phyloP scores from a whole-genome alignment of 2,888 invertebrate species.

The Oxyteleia sp. region DNA sequence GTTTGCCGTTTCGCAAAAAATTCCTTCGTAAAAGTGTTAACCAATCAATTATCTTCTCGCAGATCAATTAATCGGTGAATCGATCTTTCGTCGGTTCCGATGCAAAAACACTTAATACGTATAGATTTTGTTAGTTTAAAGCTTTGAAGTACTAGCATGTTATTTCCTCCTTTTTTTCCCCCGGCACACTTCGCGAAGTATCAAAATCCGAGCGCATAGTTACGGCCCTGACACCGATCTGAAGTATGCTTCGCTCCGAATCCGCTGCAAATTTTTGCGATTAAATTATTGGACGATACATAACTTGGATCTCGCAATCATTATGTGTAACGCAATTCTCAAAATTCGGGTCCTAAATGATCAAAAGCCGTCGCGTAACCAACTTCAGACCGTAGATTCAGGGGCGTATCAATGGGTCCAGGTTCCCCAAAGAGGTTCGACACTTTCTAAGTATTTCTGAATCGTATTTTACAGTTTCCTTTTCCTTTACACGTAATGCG shows the following conservation, averaged over 20 bases:
- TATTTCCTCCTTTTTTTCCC: conserved; percentile 2
- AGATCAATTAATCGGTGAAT: conserved; percentile 11
- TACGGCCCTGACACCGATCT: conserved; percentile 11
- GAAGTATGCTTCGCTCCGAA: conserved; percentile 18
- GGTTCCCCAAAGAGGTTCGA: conserved; percentile 45
- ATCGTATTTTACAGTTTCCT: conserved; percentile 45
- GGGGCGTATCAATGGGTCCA: conserved; percentile 19
- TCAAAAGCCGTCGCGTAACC: background rate
- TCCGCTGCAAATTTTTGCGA: background rate
- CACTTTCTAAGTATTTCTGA: conserved; percentile 35
- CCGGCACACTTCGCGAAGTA: conserved; percentile 50
- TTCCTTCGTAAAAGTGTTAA: background rate
- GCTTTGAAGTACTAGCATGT: conserved; percentile 57
- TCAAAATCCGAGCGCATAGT: conserved; percentile 47
- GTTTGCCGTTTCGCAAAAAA: conserved; percentile 14
- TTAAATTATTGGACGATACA: too few relatives aligned
- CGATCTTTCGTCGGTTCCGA: conserved; percentile 73
- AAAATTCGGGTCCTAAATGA: background rate
- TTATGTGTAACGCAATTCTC: too few relatives aligned
- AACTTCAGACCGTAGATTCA: conserved; percentile 9
- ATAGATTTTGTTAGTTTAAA: conserved; percentile 63
- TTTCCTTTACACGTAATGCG: conserved; percentile 20
- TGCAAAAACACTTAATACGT: conserved; percentile 71
- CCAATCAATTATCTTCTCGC: conserved; percentile 9
- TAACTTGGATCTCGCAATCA: too few relatives aligned